Evolutionary conservation across 1,140 invertebrate species (phyloP), one percentile per base, ranked within the genome.

Genomic region (Fopius arisanus): DNA sequence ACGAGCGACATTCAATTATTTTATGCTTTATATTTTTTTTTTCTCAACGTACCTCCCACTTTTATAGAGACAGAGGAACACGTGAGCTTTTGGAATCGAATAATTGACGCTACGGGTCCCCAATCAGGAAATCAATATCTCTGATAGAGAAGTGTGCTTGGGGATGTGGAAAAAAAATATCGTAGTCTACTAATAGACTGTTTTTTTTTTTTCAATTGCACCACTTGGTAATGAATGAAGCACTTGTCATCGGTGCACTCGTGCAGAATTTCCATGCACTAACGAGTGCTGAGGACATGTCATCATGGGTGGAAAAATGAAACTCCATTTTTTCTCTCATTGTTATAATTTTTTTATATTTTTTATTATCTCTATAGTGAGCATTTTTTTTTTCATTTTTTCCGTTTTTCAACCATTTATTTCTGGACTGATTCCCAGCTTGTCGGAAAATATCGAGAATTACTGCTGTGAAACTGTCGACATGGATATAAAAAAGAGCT

Each of bases 121-220:
- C 2, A 62, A 62, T 28, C 12, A 7, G 3, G 2, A 29, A 62
- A 28, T 28, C 28, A 28, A 62, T 62, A 62, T 62, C 54, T 29
- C 9, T 23, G 5, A 21, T 21, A 28, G 26, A 28, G 12, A 6
- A 14, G 28, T 62, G 21, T 62, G 48, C n/a, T 28, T 3, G 28
- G 4, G 12, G 26, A 62, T 28, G 54, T 26, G 54, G 21, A 62
- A 62, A 62, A n/a, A 28, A 28, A 48, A 48, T 48, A 48, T 48
- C 7, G 43, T 14, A 48, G 21, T 26, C 12, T 62, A 19, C 12
- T 62, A 62, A 62, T 62, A 7, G 4, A n/a, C n/a, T 51, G 12
- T 62, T 29, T 62, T 62, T 62, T 62, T 62, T 59, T 62, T 62
- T 62, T 62, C 54, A 23, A 59, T 59, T 28, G 54, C 23, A 26